phyloP scores from a whole-genome alignment of 2,113 vertebrate species.

The Eubucco bourcierii region DNA sequence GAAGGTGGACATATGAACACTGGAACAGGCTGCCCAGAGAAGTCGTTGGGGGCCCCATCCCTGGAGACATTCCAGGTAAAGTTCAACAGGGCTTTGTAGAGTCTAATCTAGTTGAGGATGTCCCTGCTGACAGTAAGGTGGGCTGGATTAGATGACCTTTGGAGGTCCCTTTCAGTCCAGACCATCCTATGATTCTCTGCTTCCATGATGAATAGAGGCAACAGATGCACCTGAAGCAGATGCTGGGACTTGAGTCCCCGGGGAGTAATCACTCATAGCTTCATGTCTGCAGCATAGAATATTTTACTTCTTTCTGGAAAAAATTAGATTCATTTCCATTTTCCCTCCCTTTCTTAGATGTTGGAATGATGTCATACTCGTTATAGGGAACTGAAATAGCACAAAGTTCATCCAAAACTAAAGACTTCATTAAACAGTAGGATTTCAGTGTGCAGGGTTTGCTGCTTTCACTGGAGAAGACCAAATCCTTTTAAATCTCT shows the following conservation, averaged over 20 bases:
- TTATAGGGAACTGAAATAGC: not conserved
- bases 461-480: not conserved
- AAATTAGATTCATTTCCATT: not conserved
- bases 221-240: fast-evolving
- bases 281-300: not conserved
- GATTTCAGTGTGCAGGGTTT: not conserved
- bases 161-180: too few relatives aligned
- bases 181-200: too few relatives aligned
- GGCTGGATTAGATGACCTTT: too few relatives aligned
- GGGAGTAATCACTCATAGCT: not conserved
- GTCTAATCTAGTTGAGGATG: too few relatives aligned
- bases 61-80: too few relatives aligned
- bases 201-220: not conserved
- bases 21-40: too few relatives aligned
- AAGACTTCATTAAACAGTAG: not conserved
- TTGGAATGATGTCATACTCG: fast-evolving
- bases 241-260: too few relatives aligned
- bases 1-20: too few relatives aligned
- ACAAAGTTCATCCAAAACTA: not conserved
- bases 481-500: not conserved
- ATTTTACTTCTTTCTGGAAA: not conserved
- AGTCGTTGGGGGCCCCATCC: too few relatives aligned
- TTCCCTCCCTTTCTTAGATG: not conserved
- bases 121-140: too few relatives aligned
- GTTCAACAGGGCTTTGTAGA: too few relatives aligned